Base-by-base conservation (phyloP, 2,888 invertebrate species). In the Parelbella ahira region DNA sequence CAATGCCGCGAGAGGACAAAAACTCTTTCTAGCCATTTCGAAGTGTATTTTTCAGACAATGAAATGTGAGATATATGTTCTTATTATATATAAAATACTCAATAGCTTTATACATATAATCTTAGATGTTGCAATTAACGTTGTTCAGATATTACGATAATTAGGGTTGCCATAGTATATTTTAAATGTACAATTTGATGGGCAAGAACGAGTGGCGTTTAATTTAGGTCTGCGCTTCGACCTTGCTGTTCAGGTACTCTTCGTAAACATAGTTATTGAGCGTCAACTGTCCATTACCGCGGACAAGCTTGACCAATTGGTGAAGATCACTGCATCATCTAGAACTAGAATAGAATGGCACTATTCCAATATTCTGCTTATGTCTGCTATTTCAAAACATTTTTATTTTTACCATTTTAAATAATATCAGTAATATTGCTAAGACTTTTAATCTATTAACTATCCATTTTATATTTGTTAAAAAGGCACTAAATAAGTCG, bases 231-330 rank as follows among this genome's bases (percentile, higher is more conserved):
- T 25, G 5, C 27, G 10, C 7, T 24, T 8, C 10, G 18, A 9
- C 36, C 36, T 27, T 25, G 10, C 8, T n/a, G 30, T 24, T 18
- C 24, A 11, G 10, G 15, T 36, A 18, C 6, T 7, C 6, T 18
- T 15, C 7, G 10, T 6, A 38, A 29, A 10, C 23, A 23, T 10
- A 15, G 10, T 36, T 18, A 30, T 30, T 29, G 18, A 39, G 12
- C 24, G 6, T 7, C 11, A 19, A 8, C n/a, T 10, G 9, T 39
- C 18, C 19, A 18, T 19, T 19, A 25, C 7, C 21, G 20, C 6
- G 18, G 19, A 15, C 24, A 37, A 13, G 7, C 25, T 27, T 27
- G 27, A 37, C 37, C 37, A 37, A 36, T 36, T 27, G 25, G 10
- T 24, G 9, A 19, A 36, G 18, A 36, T 23, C n/a, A n/a, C n/a